Conservation (phyloP, 2,797 vertebrate species). For the Furcifer pardalis region DNA sequence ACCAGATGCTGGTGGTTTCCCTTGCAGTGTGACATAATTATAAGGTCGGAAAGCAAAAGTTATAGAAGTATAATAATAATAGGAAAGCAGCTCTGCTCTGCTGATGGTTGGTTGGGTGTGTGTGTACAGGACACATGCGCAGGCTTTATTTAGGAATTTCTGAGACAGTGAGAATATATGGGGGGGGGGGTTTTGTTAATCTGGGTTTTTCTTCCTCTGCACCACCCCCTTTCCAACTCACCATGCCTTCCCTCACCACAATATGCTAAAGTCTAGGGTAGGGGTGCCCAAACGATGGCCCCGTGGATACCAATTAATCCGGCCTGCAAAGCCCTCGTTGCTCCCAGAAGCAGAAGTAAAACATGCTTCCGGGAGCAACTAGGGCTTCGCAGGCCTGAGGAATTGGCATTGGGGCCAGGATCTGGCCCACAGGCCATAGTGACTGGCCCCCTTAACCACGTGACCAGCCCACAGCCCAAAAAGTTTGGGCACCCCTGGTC, state of each 20-base stretch:
- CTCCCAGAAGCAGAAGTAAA: too few relatives aligned
- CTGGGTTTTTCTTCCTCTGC: conserved; percentile 3
- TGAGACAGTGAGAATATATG: conserved; percentile 35
- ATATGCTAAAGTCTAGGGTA: neutral
- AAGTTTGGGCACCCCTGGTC: too few relatives aligned
- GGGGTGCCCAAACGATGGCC: too few relatives aligned
- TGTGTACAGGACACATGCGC: conserved; percentile 61
- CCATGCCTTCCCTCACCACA: neutral
- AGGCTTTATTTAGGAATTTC: conserved; percentile 61
- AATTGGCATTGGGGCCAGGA: too few relatives aligned
- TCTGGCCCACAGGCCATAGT: too few relatives aligned
- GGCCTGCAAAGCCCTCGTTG: too few relatives aligned
- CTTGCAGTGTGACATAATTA: conserved; percentile 86
- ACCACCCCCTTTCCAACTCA: conserved; percentile 14
- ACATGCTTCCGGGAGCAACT: too few relatives aligned
- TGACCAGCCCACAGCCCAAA: too few relatives aligned
- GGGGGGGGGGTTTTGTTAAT: too few relatives aligned
- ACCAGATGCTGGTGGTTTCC: conserved; percentile 85
- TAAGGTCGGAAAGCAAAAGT: conserved; percentile 77
- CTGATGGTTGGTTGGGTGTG: conserved; percentile 35
- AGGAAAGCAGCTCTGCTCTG: conserved; percentile 66
- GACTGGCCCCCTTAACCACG: too few relatives aligned
- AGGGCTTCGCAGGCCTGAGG: too few relatives aligned
- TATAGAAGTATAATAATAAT: conserved; percentile 73
- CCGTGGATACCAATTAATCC: too few relatives aligned